A percentile compares a stretch with the other conserved stretches of the same genome.
phyloP scores from a whole-genome alignment of 2,797 vertebrate species.

The Coccyzus lansbergi region DNA sequence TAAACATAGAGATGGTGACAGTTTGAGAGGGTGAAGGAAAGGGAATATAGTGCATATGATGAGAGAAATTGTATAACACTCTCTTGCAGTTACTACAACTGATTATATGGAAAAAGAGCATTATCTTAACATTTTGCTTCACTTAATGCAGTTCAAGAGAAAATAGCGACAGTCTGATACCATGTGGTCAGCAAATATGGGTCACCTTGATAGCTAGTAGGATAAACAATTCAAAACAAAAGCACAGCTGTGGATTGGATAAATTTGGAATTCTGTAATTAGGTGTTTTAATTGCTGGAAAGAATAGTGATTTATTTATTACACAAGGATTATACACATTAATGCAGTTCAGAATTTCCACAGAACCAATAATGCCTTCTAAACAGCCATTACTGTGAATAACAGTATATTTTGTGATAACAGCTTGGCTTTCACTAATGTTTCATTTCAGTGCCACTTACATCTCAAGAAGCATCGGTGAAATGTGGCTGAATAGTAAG shows the following conservation, averaged over 20 bases:
- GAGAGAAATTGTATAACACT: background rate
- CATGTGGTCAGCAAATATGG: background rate
- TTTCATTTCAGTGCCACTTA: background rate
- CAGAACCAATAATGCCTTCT: background rate
- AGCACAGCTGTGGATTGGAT: background rate
- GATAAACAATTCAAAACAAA: background rate
- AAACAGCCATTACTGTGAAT: background rate
- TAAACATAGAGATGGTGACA: background rate
- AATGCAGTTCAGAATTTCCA: background rate
- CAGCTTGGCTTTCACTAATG: background rate
- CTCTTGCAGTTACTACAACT: background rate
- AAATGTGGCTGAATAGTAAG: background rate
- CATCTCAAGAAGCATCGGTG: background rate
- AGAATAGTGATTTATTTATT: background rate
- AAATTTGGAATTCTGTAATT: background rate
- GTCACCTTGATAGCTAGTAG: background rate
- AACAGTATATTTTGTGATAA: background rate
- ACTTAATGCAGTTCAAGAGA: background rate
- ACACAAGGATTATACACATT: background rate
- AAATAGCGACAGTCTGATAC: background rate
- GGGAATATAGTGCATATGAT: background rate
- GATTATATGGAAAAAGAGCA: background rate
- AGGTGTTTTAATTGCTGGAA: background rate
- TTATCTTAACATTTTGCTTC: background rate
- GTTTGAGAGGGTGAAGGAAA: background rate